phyloP scores from a whole-genome alignment of 1,140 invertebrate species.

The Lepeophtheirus salmonis region DNA sequence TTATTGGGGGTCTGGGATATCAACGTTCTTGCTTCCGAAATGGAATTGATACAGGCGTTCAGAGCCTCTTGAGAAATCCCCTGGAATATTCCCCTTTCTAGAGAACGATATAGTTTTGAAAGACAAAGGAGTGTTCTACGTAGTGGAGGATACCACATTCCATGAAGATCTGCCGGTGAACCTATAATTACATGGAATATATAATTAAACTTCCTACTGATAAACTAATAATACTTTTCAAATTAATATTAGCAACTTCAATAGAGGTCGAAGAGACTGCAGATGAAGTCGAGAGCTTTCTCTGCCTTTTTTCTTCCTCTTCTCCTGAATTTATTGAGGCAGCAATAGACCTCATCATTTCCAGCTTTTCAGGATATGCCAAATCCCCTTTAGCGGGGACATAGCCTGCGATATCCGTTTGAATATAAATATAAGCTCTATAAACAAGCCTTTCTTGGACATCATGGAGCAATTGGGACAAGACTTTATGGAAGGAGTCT shows the following conservation, averaged over 20 bases:
- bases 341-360: slow-evolving; percentile 68
- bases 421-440: slow-evolving; percentile 77
- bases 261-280: slow-evolving; percentile 39
- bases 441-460: slow-evolving; percentile 91
- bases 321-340: slow-evolving; percentile 26
- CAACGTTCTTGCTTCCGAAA: neutral
- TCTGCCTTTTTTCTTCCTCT: slow-evolving; percentile 30
- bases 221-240: slow-evolving; percentile 20
- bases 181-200: slow-evolving; percentile 19
- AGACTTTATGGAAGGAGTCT: slow-evolving; percentile 31
- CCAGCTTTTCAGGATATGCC: slow-evolving; percentile 87
- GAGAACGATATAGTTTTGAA: slow-evolving; percentile 80
- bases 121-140: slow-evolving; percentile 79
- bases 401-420: slow-evolving; percentile 58
- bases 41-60: slow-evolving; percentile 54
- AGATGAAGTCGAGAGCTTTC: slow-evolving; percentile 43
- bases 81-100: slow-evolving; percentile 86
- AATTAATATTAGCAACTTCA: slow-evolving; percentile 40
- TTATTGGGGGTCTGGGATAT: slow-evolving; percentile 17
- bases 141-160: slow-evolving; percentile 98
- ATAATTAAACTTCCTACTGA: neutral
- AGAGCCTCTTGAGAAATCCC: slow-evolving; percentile 70
- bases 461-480: slow-evolving; percentile 76
- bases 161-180: slow-evolving; percentile 88
- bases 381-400: slow-evolving; percentile 78